Evolutionary conservation across 1,140 invertebrate genomes (phyloP).

Genomic region (Cydia pomonella): DNA sequence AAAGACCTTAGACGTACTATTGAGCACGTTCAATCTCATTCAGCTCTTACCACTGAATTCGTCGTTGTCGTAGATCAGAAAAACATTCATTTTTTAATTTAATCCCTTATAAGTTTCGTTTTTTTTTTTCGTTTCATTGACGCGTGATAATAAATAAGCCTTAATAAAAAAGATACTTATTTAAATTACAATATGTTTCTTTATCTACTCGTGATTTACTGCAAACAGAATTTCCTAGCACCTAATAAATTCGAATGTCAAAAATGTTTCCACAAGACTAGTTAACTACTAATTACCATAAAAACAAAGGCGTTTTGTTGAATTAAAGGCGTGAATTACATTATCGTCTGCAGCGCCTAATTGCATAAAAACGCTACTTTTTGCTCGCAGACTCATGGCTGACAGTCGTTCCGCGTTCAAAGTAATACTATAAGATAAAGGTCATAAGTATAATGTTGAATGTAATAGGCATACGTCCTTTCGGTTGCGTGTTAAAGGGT

Average conservation of each 20-base stretch:
- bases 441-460: neutral
- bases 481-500: neutral
- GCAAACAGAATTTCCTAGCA: neutral
- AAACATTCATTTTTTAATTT: too few species aligned
- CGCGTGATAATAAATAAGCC: too few species aligned
- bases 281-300: constrained; percentile 17
- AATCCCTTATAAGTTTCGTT: too few species aligned
- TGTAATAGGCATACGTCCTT: neutral
- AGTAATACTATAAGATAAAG: neutral
- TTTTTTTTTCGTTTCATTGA: too few species aligned
- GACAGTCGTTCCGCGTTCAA: constrained; percentile 18
- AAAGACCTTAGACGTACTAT: too few species aligned
- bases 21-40: too few species aligned
- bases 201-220: too few species aligned
- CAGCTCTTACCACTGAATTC: too few species aligned
- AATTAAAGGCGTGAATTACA: constrained; percentile 22
- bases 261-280: constrained; percentile 23
- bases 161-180: too few species aligned
- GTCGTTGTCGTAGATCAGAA: too few species aligned
- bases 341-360: constrained; percentile 15
- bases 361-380: constrained; percentile 24
- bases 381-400: neutral
- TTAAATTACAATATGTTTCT: too few species aligned
- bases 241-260: neutral
- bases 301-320: constrained; percentile 30